These are phyloP conservation scores for Eurytoma adleriae DNA, from an alignment of 2,888 invertebrate genomes.

Conservation along the genomic window DNA sequence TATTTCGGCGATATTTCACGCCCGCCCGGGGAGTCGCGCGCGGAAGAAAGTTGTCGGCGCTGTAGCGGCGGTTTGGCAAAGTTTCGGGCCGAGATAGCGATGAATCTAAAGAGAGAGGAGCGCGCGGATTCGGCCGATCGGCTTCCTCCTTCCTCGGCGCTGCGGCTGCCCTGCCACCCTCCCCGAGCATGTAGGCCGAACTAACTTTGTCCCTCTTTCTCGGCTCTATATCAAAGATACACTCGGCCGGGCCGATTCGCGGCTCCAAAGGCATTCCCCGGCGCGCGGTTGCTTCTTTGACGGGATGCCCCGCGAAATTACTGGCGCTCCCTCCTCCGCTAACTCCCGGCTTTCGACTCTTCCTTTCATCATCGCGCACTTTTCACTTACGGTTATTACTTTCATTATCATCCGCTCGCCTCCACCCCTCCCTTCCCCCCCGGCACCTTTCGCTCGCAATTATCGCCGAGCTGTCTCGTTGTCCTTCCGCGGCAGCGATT, in stretches of 20 bases:
- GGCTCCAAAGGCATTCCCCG: conserved; percentile 29
- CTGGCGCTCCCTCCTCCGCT: not conserved
- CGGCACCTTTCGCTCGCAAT: not conserved
- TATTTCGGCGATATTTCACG: conserved; percentile 42
- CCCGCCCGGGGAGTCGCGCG: conserved; percentile 6
- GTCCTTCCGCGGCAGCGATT: not conserved
- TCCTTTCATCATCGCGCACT: conserved; percentile 25
- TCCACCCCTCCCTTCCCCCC: too few relatives aligned
- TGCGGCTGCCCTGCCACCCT: not conserved
- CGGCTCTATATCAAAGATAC: conserved; percentile 41
- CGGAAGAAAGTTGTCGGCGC: conserved; percentile 31
- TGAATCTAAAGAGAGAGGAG: conserved; percentile 46
- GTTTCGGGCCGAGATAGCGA: conserved; percentile 38
- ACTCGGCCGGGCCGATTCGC: conserved; percentile 20
- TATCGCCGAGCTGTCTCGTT: not conserved
- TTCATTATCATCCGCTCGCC: conserved; percentile 19
- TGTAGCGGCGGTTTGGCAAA: conserved; percentile 45
- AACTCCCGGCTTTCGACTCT: not conserved
- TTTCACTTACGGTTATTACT: conserved; percentile 15
- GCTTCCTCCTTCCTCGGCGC: conserved; percentile 29
- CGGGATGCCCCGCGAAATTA: conserved; percentile 24
- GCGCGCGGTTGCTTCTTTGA: too few relatives aligned
- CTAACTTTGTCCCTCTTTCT: conserved; percentile 28
- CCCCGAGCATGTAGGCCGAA: conserved; percentile 25
- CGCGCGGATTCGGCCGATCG: conserved; percentile 21